A percentile compares a stretch with the other conserved stretches of the same genome.
Evolutionary conservation across 2,113 vertebrate species (phyloP).

Genomic region (Loxodonta africana): DNA sequence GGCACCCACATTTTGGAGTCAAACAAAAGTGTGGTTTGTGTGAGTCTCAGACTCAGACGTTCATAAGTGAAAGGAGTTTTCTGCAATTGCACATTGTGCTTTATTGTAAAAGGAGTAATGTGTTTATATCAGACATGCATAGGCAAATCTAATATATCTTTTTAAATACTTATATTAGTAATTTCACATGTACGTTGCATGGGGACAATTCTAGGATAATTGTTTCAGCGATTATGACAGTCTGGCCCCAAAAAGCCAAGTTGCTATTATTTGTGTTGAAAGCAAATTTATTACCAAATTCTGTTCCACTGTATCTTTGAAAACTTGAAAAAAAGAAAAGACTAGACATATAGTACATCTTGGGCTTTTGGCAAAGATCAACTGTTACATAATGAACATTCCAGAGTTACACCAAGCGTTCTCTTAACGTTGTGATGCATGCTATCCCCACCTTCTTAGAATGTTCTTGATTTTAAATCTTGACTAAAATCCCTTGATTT

Average conservation of each 20-base stretch:
- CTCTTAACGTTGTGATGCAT: no score
- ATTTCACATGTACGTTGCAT: constrained; percentile 49
- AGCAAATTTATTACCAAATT: constrained; percentile 52
- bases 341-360: neutral
- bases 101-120: constrained; percentile 82
- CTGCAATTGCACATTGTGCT: constrained; percentile 80
- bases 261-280: constrained; percentile 28
- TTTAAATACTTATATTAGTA: constrained; percentile 82
- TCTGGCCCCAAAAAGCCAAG: constrained; percentile 24
- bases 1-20: constrained; percentile 90
- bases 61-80: constrained; percentile 82
- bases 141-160: constrained; percentile 81
- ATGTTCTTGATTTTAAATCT: neutral
- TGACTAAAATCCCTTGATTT: neutral
- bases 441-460: neutral
- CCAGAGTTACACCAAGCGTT: neutral
- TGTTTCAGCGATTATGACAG: constrained; percentile 12
- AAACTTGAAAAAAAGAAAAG: neutral
- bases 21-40: constrained; percentile 90
- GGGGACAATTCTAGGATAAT: constrained; percentile 25
- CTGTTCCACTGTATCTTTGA: neutral
- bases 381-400: neutral
- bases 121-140: constrained; percentile 80
- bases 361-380: constrained; percentile 19
- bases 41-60: constrained; percentile 85